phyloP scores from a whole-genome alignment of 2,113 vertebrate species.

The Clinocottus analis region DNA sequence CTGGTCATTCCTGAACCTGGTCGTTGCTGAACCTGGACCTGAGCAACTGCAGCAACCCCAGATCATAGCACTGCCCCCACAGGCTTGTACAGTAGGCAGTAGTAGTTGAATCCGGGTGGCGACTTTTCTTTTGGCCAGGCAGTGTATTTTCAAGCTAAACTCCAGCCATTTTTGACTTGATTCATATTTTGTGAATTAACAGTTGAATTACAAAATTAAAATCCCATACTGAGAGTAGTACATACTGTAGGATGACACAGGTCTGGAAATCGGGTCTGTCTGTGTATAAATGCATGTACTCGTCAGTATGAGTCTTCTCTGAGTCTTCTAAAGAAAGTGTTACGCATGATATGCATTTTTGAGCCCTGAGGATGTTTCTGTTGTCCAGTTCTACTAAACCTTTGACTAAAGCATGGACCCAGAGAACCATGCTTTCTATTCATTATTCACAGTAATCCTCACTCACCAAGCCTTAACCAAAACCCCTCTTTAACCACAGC shows the following conservation, averaged over 20 bases:
- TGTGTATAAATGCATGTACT: neutral
- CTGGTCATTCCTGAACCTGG: no score
- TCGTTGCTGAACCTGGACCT: no score
- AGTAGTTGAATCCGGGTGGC: no score
- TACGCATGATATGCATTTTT: no score
- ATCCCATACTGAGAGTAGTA: neutral
- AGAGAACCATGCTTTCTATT: neutral
- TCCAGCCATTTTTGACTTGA: neutral
- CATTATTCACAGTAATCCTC: neutral
- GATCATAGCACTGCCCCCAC: no score
- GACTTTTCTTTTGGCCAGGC: no score
- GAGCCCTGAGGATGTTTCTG: neutral
- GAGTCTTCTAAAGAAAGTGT: no score
- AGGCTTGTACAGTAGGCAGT: no score
- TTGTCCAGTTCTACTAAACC: neutral
- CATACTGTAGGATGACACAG: neutral
- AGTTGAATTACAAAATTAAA: neutral
- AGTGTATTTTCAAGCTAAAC: neutral
- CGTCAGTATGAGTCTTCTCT: no score
- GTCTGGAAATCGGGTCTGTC: neutral
- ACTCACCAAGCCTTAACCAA: neutral
- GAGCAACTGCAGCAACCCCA: no score
- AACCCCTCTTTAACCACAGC: neutral
- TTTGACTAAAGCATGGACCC: neutral
- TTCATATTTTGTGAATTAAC: neutral